Conservation (phyloP, 2,797 vertebrate species). For the Syndactyla subalaris region DNA sequence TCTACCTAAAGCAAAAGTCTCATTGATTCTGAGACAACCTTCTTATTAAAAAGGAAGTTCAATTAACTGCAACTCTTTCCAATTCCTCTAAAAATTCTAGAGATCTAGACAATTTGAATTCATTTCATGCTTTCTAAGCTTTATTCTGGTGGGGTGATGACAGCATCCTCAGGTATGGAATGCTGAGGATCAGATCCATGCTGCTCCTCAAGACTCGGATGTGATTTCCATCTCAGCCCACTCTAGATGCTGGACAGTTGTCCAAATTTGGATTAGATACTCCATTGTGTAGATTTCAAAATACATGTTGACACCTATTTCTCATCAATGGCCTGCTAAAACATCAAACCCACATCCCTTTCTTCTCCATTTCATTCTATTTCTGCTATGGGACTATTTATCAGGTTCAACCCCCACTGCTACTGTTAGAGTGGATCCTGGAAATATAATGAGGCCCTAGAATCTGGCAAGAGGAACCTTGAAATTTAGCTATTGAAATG, state of each 20-base stretch:
- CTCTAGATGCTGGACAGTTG: not conserved
- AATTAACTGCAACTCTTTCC: not conserved
- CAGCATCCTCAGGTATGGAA: not conserved
- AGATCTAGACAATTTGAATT: not conserved
- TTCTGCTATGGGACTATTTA: not conserved
- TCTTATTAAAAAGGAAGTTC: not conserved
- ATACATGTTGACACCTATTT: not conserved
- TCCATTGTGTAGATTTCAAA: not conserved
- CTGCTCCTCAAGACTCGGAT: not conserved
- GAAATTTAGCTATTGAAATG: not conserved
- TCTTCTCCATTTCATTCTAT: not conserved
- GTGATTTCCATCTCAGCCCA: not conserved
- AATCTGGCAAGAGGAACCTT: not conserved
- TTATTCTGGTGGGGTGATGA: not conserved
- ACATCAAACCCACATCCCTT: not conserved
- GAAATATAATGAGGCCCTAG: not conserved
- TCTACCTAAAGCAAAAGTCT: not conserved
- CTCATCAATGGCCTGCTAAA: not conserved
- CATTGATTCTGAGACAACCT: not conserved
- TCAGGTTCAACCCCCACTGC: not conserved
- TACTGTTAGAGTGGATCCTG: not conserved
- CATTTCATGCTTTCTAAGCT: not conserved
- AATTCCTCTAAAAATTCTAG: not conserved
- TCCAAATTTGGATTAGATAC: not conserved
- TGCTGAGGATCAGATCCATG: not conserved